These are phyloP conservation scores for Nothobranchius kuhntae DNA, from an alignment of 2,113 vertebrate species.

Conservation along the genomic window DNA sequence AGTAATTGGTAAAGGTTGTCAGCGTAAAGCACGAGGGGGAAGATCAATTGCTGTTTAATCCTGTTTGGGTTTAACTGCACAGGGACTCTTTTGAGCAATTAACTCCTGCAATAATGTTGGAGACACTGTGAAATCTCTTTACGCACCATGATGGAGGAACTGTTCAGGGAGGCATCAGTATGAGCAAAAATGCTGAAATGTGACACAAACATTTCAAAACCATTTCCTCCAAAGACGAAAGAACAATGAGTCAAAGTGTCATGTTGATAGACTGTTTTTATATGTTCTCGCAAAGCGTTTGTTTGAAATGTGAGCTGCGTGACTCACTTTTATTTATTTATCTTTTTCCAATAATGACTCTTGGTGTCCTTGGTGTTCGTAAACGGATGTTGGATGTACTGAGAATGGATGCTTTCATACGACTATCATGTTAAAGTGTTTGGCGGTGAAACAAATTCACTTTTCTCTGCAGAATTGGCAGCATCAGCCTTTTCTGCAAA, in stretches of 20 bases:
- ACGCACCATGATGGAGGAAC: slow-evolving; percentile 35
- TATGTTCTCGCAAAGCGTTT: not conserved
- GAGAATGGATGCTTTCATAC: not conserved
- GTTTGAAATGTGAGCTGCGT: not conserved
- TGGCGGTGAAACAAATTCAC: not conserved
- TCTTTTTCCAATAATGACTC: not conserved
- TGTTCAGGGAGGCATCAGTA: slow-evolving; percentile 23
- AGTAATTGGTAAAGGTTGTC: slow-evolving; percentile 40
- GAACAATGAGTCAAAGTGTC: not conserved
- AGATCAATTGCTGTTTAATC: slow-evolving; percentile 58
- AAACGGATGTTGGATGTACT: not conserved
- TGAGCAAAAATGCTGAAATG: slow-evolving; percentile 8
- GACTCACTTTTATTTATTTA: not conserved
- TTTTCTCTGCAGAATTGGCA: not conserved
- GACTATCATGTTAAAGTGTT: slow-evolving; percentile 9
- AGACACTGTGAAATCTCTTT: slow-evolving; percentile 55
- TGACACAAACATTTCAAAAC: slow-evolving; percentile 20
- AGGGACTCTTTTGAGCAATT: slow-evolving; percentile 52
- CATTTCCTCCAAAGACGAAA: not conserved
- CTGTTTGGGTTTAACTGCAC: slow-evolving; percentile 41
- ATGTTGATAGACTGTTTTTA: not conserved
- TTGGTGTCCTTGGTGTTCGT: slow-evolving; percentile 1
- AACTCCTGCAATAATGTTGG: slow-evolving; percentile 39
- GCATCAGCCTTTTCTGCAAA: slow-evolving; percentile 12
- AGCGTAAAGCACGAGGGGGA: slow-evolving; percentile 43